Evolutionary conservation across 2,797 vertebrate species (phyloP).

Genomic region (Odontamblyopus rebecca): DNA sequence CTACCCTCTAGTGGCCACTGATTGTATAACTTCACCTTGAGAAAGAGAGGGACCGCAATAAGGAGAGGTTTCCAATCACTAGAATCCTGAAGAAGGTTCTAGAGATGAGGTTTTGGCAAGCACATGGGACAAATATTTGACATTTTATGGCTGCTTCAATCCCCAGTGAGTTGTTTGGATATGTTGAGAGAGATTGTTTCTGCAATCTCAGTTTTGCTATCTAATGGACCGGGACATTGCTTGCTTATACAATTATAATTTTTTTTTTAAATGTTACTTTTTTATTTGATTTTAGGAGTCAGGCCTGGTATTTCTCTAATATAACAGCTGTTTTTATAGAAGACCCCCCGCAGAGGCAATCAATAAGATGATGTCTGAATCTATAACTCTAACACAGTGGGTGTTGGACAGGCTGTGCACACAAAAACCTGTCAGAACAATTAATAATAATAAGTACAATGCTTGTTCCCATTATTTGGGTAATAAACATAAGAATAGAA

Average conservation of each 20-base stretch:
- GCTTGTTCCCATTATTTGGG: background rate
- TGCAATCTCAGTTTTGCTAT: constrained; percentile 1
- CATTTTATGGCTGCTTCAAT: constrained; percentile 27
- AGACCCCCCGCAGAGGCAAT: constrained; percentile 29
- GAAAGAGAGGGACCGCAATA: background rate
- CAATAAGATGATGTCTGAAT: constrained; percentile 57
- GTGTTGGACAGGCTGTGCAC: constrained; percentile 8
- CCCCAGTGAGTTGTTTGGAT: constrained; percentile 9
- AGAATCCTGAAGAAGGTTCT: constrained; percentile 36
- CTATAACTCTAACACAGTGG: constrained; percentile 47
- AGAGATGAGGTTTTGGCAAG: constrained; percentile 23
- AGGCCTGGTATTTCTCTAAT: constrained; percentile 32
- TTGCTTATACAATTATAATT: too few species aligned
- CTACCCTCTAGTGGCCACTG: constrained; percentile 67
- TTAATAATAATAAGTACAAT: constrained; percentile 6
- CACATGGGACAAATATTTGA: constrained; percentile 15
- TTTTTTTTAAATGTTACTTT: background rate
- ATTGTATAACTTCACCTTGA: constrained; percentile 29
- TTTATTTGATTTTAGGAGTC: constrained; percentile 12
- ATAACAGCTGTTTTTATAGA: constrained; percentile 49
- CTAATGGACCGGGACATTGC: background rate
- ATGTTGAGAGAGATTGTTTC: constrained; percentile 25
- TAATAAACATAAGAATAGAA: background rate
- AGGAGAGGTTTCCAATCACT: constrained; percentile 24
- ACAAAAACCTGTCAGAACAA: constrained; percentile 21